These are phyloP conservation scores for Hetaerina titia DNA, from an alignment of 2,888 invertebrate species.

Conservation along the genomic window DNA sequence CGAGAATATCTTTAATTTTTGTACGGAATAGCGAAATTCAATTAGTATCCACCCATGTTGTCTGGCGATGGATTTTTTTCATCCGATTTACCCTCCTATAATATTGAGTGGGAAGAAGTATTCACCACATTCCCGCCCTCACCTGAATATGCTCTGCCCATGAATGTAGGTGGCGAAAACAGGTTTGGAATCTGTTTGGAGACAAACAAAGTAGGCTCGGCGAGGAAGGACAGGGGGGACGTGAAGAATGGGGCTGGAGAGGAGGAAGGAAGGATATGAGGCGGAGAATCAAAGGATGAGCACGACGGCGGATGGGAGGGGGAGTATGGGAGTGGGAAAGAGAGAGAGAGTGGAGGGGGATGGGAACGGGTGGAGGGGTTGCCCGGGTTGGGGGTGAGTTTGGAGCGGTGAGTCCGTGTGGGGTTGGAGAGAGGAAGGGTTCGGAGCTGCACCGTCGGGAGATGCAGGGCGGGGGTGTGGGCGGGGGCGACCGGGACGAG, in stretches of 20 bases:
- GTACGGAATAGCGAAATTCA: too few species aligned
- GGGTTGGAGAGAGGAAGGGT: background rate
- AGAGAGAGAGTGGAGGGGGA: background rate
- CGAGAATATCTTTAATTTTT: too few species aligned
- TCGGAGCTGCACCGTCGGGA: background rate
- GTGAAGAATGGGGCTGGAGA: background rate
- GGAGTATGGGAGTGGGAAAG: background rate
- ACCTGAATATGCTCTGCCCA: background rate
- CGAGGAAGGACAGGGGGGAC: background rate
- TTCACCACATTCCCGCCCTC: background rate
- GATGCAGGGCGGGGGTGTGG: background rate
- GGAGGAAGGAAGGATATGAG: constrained; percentile 3
- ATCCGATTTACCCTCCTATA: too few species aligned
- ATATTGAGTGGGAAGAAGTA: background rate
- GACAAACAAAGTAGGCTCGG: background rate
- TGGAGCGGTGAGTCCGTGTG: background rate
- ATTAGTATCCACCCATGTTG: too few species aligned
- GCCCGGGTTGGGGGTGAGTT: too few species aligned
- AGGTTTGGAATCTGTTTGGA: background rate
- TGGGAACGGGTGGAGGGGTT: background rate
- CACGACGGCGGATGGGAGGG: background rate
- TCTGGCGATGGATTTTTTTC: too few species aligned
- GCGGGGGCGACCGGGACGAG: background rate
- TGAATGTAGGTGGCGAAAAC: background rate
- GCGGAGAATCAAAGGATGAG: constrained; percentile 23